Evolutionary conservation across 1,140 invertebrate genomes (phyloP).

Genomic region (Camponotus vicinus): DNA sequence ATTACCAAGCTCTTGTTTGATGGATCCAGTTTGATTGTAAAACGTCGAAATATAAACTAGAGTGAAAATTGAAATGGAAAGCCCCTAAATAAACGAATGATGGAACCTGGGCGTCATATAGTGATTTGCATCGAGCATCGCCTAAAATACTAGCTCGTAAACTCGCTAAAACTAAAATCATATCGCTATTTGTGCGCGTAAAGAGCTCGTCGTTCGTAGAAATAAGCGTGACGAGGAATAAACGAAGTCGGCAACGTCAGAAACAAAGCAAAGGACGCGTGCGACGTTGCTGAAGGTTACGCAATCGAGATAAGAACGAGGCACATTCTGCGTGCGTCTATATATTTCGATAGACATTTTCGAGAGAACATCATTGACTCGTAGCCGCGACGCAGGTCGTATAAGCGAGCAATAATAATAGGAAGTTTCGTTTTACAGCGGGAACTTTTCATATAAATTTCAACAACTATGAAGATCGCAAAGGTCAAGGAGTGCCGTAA

Average conservation of each 20-base stretch:
- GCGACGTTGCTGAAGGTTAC: conserved; percentile 11
- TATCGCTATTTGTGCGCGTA: background rate
- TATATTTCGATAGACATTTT: background rate
- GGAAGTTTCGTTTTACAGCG: background rate
- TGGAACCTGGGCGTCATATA: background rate
- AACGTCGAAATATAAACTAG: background rate
- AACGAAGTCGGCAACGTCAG: conserved; percentile 3
- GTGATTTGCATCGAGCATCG: background rate
- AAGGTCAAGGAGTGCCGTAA: background rate
- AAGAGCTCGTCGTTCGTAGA: background rate
- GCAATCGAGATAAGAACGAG: conserved; percentile 46
- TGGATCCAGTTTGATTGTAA: background rate
- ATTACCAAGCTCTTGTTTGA: background rate
- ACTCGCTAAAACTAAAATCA: background rate
- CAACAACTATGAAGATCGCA: background rate
- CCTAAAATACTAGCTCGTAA: background rate
- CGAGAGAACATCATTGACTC: background rate
- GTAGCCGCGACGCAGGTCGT: background rate
- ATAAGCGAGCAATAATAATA: background rate
- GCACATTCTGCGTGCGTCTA: background rate
- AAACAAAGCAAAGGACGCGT: background rate
- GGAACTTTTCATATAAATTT: background rate
- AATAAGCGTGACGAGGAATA: background rate
- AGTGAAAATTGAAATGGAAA: background rate
- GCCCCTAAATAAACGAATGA: background rate